Conservation (phyloP, 2,113 vertebrate genomes). For the Phycodurus eques region DNA sequence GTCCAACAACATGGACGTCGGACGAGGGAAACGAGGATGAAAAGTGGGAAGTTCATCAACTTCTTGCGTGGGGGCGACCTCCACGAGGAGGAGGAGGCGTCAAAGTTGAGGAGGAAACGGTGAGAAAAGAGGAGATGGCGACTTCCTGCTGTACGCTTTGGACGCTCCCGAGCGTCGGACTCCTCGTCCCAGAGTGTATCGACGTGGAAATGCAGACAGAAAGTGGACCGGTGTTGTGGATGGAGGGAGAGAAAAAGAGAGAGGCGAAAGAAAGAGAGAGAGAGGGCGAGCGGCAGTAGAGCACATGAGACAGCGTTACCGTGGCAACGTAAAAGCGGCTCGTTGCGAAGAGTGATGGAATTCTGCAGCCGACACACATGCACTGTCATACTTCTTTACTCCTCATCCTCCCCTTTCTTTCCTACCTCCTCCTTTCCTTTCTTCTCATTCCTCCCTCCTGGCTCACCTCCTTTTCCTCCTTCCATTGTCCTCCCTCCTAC, state of each 20-base stretch:
- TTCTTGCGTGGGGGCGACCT: slow-evolving; percentile 31
- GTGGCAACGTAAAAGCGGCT: slow-evolving; percentile 58
- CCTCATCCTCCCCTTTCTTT: background rate
- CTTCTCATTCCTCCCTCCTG: too few species aligned
- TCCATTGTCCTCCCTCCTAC: too few species aligned
- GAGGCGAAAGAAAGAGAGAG: slow-evolving; percentile 14
- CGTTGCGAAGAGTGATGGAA: slow-evolving; percentile 70
- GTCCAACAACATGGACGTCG: slow-evolving; percentile 24
- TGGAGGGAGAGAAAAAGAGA: background rate
- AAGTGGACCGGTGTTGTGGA: slow-evolving; percentile 21
- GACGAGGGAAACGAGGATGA: background rate
- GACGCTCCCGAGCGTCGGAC: slow-evolving; percentile 25
- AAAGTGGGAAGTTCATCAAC: slow-evolving; percentile 47
- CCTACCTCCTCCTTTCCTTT: background rate
- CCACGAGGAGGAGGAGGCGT: background rate
- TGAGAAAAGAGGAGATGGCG: background rate
- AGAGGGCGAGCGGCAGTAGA: slow-evolving; percentile 26
- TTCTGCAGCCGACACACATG: slow-evolving; percentile 46
- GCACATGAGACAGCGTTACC: slow-evolving; percentile 58
- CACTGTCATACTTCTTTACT: slow-evolving; percentile 7
- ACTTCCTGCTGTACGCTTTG: slow-evolving; percentile 20
- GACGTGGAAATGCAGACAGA: slow-evolving; percentile 47
- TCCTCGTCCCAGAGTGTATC: slow-evolving; percentile 49
- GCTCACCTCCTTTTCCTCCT: background rate
- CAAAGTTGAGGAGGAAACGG: background rate